phyloP scores from a whole-genome alignment of 2,797 vertebrate genomes.

The Pseudomugil tenellus region DNA sequence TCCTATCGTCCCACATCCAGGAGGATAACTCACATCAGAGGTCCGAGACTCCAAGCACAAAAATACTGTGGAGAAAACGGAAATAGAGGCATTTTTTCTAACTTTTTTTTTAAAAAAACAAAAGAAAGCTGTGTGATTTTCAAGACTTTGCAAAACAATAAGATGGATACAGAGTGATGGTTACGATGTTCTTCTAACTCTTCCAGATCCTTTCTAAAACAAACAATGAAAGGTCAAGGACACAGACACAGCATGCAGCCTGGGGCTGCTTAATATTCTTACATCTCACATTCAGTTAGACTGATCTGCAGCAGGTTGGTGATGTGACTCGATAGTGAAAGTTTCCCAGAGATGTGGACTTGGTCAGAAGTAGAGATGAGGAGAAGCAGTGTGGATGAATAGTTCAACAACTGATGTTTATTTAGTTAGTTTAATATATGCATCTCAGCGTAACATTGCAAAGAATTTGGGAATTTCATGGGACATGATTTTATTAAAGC shows the following conservation, averaged over 20 bases:
- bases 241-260: neutral
- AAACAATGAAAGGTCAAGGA: neutral
- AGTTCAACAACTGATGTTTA: neutral
- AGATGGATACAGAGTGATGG: neutral
- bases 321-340: neutral
- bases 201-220: neutral
- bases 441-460: neutral
- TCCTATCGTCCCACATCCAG: too few species aligned
- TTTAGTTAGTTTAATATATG: neutral
- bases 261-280: neutral
- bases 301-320: neutral
- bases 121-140: too few species aligned
- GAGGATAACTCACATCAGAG: too few species aligned
- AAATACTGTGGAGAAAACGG: too few species aligned
- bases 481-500: neutral
- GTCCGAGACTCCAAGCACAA: too few species aligned
- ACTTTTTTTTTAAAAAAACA: too few species aligned
- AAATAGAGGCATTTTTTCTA: too few species aligned
- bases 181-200: neutral
- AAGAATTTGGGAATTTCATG: constrained; percentile 4
- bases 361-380: neutral
- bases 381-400: neutral
- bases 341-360: neutral
- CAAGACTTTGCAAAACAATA: too few species aligned
- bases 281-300: neutral